Base-by-base conservation (phyloP, 2,113 vertebrate genomes). In the Microtus richardsoni region DNA sequence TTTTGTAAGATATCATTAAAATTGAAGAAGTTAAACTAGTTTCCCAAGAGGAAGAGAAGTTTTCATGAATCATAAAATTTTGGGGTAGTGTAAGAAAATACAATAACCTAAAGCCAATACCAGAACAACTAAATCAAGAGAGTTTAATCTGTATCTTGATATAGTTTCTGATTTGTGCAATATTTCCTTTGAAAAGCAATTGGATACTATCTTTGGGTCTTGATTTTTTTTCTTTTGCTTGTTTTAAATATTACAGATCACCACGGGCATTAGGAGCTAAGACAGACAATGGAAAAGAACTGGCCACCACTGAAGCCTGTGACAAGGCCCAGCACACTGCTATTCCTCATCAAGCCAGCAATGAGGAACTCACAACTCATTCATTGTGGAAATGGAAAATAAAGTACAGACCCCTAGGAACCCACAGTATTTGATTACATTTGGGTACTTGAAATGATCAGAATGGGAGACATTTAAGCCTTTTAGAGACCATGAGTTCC, bases 171-270 rank as follows among this genome's bases (percentile, higher is more conserved):
- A 47, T 74, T 70, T 79, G 80, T 70, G 26, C n/a, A 94, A 75
- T 86, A 79, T 91, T 94, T 64, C 36, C 47, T 87, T 91, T 75
- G 10, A 79, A 95, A 95, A 86, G 30, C 22, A 95, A 90, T 58
- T 41, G 24, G 49, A 86, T 96, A 26, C 47, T n/a, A 93, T 14
- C 9, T 84, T 84, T 64, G 58, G 17, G 70, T 71, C 36, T n/a
- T n/a, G 30, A 5, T 70, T 70, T 60, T 36, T 60, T 82, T 58
- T 82, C n/a, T n/a, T 86, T 36, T 52, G 36, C 66, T 33, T 79
- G 71, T 92, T 33, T 44, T 75, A 85, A 84, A 92, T 64, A 84
- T 21, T 60, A 0, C 75, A 44, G 33, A 17, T 86, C 54, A 36
- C 10, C 28, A 30, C 2, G 41, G 49, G 16, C 44, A 64, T 85